Evolutionary conservation across 35 echinoderm and acorn worm species (phyloP).

Genomic region (Apostichopus californicus): DNA sequence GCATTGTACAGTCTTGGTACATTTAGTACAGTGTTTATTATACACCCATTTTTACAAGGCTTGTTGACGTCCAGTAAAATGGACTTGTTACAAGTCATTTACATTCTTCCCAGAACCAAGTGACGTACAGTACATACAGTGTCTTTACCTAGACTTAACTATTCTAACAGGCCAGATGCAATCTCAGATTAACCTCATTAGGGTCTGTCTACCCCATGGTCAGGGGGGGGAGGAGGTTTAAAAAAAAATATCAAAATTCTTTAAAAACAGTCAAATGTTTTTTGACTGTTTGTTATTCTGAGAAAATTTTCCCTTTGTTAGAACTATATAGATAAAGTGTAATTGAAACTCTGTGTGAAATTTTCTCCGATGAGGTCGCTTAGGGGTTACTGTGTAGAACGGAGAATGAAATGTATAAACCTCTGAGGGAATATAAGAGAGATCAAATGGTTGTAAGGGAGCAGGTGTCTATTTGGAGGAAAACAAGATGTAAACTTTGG

Average conservation of each 20-base stretch:
- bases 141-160: neutral
- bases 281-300: neutral
- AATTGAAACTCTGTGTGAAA: conserved; percentile 26
- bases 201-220: neutral
- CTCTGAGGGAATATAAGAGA: neutral
- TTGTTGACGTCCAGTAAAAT: neutral
- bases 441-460: conserved; percentile 8
- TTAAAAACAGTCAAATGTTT: no score
- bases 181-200: conserved; percentile 16
- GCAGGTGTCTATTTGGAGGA: neutral
- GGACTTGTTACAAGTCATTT: neutral
- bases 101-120: neutral
- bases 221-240: neutral
- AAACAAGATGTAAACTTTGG: neutral
- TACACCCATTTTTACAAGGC: no score
- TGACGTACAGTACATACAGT: neutral
- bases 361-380: neutral
- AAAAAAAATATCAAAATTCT: neutral
- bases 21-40: no score
- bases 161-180: neutral
- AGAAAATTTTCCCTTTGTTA: neutral
- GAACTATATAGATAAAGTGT: neutral
- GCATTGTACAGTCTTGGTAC: no score
- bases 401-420: neutral
- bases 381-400: neutral